Base-by-base conservation (phyloP, 2,888 invertebrate genomes). In the Tethea ocularis region DNA sequence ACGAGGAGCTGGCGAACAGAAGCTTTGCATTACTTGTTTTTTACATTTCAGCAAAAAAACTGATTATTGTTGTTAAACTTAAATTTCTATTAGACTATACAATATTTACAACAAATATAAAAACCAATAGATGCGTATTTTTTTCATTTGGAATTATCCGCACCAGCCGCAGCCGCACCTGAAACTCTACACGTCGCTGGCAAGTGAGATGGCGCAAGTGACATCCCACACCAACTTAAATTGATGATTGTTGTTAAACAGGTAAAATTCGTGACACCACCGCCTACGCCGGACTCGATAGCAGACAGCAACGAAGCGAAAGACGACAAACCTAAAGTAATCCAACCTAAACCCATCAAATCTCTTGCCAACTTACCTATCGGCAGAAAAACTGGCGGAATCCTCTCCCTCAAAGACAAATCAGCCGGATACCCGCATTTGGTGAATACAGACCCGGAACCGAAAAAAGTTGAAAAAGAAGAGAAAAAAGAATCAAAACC, bases 211-310 rank as follows among this genome's bases (percentile, higher is more conserved):
- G n/a, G n/a, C n/a, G n/a, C n/a, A n/a, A n/a, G n/a, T n/a, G n/a
- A n/a, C n/a, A n/a, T n/a, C n/a, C n/a, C n/a, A n/a, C n/a, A n/a
- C n/a, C n/a, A n/a, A n/a, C n/a, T n/a, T n/a, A n/a, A n/a, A n/a
- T n/a, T n/a, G n/a, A n/a, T n/a, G n/a, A n/a, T n/a, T 29, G 10
- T 29, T 29, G 29, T 29, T 29, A 33, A 33, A 6, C 75, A 94
- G 94, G 94, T 94, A 22, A 94, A 94, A 64, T 94, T 94, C 73
- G 90, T 94, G 33, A 94, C 94, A 1, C 93, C 93, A 1, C 91
- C 92, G 0, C 90, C 84, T 58, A 92, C 91, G 0, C 88, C 91
- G 0, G 92, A 92, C 56, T 86, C 88, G 0, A 68, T 74, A 0
- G 57, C 72, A 0, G 91, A 90, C 58, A 62, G 67, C 22, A 64